Conservation (phyloP, 1,140 invertebrate genomes). For the Cylas formicarius region DNA sequence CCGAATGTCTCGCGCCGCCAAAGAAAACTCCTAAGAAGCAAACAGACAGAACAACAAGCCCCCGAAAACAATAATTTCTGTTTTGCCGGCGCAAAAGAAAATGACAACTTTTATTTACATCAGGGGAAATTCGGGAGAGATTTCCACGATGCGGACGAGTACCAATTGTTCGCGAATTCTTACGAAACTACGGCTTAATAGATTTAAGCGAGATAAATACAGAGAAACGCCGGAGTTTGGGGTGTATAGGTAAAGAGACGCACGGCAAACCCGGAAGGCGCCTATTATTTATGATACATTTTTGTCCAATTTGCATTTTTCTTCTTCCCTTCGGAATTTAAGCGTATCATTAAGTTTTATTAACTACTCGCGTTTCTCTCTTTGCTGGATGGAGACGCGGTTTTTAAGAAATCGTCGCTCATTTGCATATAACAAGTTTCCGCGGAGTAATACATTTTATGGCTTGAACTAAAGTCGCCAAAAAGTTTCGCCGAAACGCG, state of each 20-base stretch:
- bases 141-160: constrained; percentile 34
- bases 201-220: constrained; percentile 37
- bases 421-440: too few relatives aligned
- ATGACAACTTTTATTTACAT: constrained; percentile 42
- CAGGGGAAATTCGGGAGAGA: constrained; percentile 41
- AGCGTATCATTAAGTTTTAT: constrained; percentile 37
- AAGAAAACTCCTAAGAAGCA: too few relatives aligned
- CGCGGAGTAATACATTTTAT: too few relatives aligned
- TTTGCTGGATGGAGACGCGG: too few relatives aligned
- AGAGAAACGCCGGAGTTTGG: constrained; percentile 26
- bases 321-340: constrained; percentile 35
- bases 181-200: constrained; percentile 37
- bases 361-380: constrained; percentile 22
- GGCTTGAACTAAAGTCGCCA: too few relatives aligned
- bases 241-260: constrained; percentile 31
- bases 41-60: too few relatives aligned
- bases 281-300: constrained; percentile 41
- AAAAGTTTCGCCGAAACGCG: too few relatives aligned
- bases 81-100: constrained; percentile 36
- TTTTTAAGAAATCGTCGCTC: too few relatives aligned
- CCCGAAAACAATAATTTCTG: constrained; percentile 36
- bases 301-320: constrained; percentile 41
- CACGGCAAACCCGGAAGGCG: constrained; percentile 35
- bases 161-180: constrained; percentile 37
- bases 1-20: too few relatives aligned